phyloP scores from a whole-genome alignment of 2,888 invertebrate species.

The Dicranocentrus wangi region DNA sequence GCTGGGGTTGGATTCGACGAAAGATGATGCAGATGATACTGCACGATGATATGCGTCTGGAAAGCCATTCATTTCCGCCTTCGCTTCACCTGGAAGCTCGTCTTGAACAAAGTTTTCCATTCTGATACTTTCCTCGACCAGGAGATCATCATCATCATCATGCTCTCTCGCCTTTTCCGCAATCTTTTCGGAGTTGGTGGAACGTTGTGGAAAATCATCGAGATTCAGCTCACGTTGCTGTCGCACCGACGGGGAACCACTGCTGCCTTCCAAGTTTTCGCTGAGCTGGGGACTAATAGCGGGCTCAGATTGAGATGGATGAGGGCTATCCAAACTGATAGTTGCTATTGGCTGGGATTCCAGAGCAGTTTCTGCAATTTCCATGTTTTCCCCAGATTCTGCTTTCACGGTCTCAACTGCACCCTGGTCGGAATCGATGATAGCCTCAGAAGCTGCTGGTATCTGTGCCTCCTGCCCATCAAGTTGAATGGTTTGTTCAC shows the following conservation, averaged over 20 bases:
- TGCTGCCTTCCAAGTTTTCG: neutral
- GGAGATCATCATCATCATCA: neutral
- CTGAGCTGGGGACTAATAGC: neutral
- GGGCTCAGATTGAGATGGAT: neutral
- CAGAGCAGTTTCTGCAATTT: neutral
- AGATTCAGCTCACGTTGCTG: conserved; percentile 45
- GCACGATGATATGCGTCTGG: neutral
- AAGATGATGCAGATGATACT: neutral
- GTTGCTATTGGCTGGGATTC: neutral
- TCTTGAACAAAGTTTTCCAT: conserved; percentile 51
- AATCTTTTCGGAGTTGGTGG: conserved; percentile 12
- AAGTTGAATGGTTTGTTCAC: no score
- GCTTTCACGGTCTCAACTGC: no score
- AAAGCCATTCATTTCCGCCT: neutral
- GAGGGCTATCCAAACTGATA: neutral
- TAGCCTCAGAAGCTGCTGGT: no score
- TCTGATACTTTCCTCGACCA: conserved; percentile 17
- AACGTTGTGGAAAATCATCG: neutral
- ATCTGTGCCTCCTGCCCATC: no score
- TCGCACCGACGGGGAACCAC: conserved; percentile 2
- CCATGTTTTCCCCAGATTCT: no score
- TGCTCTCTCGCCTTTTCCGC: conserved; percentile 22
- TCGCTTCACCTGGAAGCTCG: conserved; percentile 25
- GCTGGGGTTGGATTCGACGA: neutral
- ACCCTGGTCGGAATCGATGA: no score